A percentile compares a stretch with the other conserved stretches of the same genome.
Conservation (phyloP, 2,888 invertebrate species). For the Agelastica alni region DNA sequence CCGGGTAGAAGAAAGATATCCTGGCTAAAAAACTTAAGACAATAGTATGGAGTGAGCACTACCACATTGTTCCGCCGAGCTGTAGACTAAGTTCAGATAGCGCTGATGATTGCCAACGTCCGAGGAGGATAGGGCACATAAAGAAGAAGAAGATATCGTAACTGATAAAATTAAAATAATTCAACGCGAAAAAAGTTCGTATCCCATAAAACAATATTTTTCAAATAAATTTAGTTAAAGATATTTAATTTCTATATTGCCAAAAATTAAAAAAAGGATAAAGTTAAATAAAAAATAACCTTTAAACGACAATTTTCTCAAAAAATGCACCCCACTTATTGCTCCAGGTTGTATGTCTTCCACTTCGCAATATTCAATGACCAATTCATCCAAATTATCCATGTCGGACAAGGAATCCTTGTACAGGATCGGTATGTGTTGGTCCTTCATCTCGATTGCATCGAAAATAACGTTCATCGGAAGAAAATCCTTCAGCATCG, state of each 20-base stretch:
- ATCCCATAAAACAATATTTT: not conserved
- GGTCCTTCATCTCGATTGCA: conserved; percentile 39
- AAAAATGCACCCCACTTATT: conserved; percentile 34
- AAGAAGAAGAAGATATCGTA: not conserved
- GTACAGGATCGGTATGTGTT: conserved; percentile 41
- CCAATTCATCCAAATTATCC: conserved; percentile 41
- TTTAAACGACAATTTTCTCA: conserved; percentile 36
- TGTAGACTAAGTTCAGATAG: not conserved
- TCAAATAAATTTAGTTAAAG: not conserved
- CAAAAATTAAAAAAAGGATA: no score
- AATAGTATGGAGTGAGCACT: no score
- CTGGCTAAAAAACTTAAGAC: no score
- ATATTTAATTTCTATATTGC: no score
- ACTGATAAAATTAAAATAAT: not conserved
- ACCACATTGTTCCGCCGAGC: no score
- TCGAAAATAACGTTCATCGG: conserved; percentile 37
- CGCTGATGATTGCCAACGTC: not conserved
- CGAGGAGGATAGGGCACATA: no score
- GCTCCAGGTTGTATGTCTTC: conserved; percentile 38
- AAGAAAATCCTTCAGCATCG: conserved; percentile 39
- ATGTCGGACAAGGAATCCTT: conserved; percentile 39
- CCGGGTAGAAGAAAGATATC: no score
- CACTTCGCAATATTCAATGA: conserved; percentile 35
- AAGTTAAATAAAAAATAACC: conserved; percentile 25
- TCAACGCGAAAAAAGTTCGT: not conserved